phyloP scores from a whole-genome alignment of 1,140 invertebrate species.

The Polyergus mexicanus region DNA sequence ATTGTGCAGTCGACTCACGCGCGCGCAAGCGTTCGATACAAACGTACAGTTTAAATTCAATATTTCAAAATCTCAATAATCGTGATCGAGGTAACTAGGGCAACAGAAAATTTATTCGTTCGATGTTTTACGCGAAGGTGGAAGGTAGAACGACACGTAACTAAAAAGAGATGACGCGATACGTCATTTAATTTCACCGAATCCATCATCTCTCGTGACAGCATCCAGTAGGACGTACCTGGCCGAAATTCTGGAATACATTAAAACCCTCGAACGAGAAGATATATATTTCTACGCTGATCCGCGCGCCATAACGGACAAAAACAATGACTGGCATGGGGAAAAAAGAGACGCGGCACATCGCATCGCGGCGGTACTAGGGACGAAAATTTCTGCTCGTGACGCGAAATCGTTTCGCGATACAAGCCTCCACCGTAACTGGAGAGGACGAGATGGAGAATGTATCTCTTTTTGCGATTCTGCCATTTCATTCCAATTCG shows the following conservation, averaged over 20 bases:
- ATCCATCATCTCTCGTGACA: conserved; percentile 60
- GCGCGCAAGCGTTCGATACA: conserved; percentile 7
- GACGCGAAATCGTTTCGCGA: conserved; percentile 71
- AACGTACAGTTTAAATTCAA: conserved; percentile 43
- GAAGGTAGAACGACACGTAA: background rate
- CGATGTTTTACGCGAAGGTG: background rate
- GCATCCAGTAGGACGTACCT: conserved; percentile 44
- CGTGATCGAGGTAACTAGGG: conserved; percentile 41
- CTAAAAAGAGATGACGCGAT: conserved; percentile 46
- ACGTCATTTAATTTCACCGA: conserved; percentile 54
- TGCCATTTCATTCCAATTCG: conserved; percentile 73
- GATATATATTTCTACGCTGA: conserved; percentile 32
- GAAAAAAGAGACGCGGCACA: conserved; percentile 26
- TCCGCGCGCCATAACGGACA: conserved; percentile 43
- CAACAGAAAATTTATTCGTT: conserved; percentile 58
- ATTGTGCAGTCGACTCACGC: conserved; percentile 35
- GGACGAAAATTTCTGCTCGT: conserved; percentile 68
- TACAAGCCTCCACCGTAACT: conserved; percentile 11
- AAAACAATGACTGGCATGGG: conserved; percentile 54
- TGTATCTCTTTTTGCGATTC: conserved; percentile 71
- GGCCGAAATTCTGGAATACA: conserved; percentile 55
- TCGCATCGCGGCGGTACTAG: conserved; percentile 34
- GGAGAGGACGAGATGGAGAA: background rate
- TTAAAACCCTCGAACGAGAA: conserved; percentile 56
- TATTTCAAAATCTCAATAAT: conserved; percentile 37